Base-by-base conservation (phyloP, 2,888 invertebrate genomes). In the Drosophila eohydei region DNA sequence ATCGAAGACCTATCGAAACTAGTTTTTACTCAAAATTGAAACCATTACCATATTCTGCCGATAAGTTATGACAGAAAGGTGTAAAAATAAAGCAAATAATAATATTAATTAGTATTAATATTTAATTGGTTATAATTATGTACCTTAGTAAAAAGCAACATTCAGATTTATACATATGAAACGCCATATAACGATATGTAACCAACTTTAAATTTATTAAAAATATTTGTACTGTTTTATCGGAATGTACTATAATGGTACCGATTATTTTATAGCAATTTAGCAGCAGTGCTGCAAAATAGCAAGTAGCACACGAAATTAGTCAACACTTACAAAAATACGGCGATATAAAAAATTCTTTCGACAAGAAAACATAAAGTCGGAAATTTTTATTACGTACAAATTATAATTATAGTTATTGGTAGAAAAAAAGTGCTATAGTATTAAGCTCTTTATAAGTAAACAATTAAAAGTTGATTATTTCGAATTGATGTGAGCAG, bases 271-370 rank as follows among this genome's bases (percentile, higher is more conserved):
- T n/a, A 56, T 40, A n/a, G 32, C 60, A 64, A 26, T 32, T 62
- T 28, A 7, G 28, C 7, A 12, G 3, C 41, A 77, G 76, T 77
- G 64, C 5, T 80, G 64, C 6, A 59, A 30, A 77, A 57, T 44
- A n/a, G 0, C n/a, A 11, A 11, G 1, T 8, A 9, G 32, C 11
- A 44, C 12, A 26, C 46, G 28, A 75, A 52, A 65, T 61, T 77
- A 65, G 61, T 56, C 59, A 77, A 77, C 80, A 77, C 76, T 77
- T 70, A 65, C 59, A 77, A 77, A 77, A 67, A 80, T 80, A 76
- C 76, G 80, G 80, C 76, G 52, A 77, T 80, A 62, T 77, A 77
- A 80, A 80, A 78, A 77, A 80, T 77, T 80, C 75, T 76, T 77
- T 75, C 26, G 62, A 71, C 76, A 62, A 75, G 76, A 80, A 76